phyloP scores from a whole-genome alignment of 2,888 invertebrate genomes.

The Oligia latruncula region DNA sequence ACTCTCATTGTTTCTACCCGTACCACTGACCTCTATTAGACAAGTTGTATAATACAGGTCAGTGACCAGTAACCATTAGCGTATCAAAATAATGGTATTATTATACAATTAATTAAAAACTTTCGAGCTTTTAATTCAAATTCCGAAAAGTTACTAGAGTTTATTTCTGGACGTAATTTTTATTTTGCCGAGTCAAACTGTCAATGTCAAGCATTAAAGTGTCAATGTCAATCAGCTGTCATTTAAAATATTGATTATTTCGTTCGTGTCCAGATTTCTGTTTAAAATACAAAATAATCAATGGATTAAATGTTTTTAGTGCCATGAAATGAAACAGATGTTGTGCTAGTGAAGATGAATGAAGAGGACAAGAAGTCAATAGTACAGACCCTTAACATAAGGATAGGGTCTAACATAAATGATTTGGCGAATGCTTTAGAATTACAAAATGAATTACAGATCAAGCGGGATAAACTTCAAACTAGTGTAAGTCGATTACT shows the following conservation, averaged over 20 bases:
- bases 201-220: neutral
- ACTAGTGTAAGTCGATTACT: constrained; percentile 75
- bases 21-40: too few relatives aligned
- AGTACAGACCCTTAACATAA: constrained; percentile 83
- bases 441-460: constrained; percentile 77
- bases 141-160: neutral
- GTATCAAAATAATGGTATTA: too few relatives aligned
- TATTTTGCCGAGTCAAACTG: constrained; percentile 2
- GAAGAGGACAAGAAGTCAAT: constrained; percentile 86
- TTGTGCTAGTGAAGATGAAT: constrained; percentile 48
- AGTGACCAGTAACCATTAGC: too few relatives aligned
- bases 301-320: constrained; percentile 22
- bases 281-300: constrained; percentile 24
- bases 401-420: constrained; percentile 83
- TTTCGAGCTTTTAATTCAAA: neutral
- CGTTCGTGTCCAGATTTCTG: constrained; percentile 28
- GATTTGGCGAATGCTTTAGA: constrained; percentile 75
- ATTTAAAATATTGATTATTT: constrained; percentile 30
- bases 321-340: constrained; percentile 3
- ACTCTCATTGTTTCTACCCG: too few relatives aligned
- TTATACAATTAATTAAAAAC: too few relatives aligned
- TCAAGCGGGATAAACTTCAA: constrained; percentile 75
- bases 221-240: constrained; percentile 1
- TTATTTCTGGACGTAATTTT: constrained; percentile 7
- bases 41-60: too few relatives aligned